A percentile compares a stretch with the other conserved stretches of the same genome.
These are phyloP conservation scores for Delphinus delphis DNA, from an alignment of 2,113 vertebrate genomes.

Conservation along the genomic window DNA sequence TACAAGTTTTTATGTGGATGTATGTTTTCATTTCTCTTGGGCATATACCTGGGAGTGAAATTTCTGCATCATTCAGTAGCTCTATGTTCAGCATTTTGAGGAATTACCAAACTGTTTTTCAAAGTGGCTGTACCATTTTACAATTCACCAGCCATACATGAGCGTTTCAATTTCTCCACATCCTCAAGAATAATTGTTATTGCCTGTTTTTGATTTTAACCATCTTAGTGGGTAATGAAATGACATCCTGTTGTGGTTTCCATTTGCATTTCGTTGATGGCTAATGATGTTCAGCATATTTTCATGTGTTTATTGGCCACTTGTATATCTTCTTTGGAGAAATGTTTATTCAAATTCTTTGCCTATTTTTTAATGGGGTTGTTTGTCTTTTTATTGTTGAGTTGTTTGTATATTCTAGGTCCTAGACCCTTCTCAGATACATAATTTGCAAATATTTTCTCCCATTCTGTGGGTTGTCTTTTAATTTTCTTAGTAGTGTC, in stretches of 20 bases:
- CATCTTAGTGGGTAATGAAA: neutral
- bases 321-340: neutral
- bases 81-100: neutral
- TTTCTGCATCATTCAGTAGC: neutral
- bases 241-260: neutral
- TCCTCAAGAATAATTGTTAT: neutral
- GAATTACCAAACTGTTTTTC: neutral
- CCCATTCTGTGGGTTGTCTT: neutral
- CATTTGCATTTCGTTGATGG: neutral
- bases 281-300: neutral
- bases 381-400: neutral
- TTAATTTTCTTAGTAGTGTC: neutral
- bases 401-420: neutral
- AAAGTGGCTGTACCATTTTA: neutral
- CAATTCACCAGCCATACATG: neutral
- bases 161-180: neutral
- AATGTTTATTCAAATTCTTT: neutral
- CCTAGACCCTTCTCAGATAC: neutral
- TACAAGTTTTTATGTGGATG: neutral
- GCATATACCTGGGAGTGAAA: neutral
- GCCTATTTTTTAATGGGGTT: neutral
- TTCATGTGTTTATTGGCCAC: neutral
- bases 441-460: conserved; percentile 18
- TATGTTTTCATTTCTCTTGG: neutral
- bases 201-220: neutral